Percentiles rank a stretch among this genome's conserved stretches.
Conservation (phyloP, 2,888 invertebrate genomes). For the Osmoderma eremita region DNA sequence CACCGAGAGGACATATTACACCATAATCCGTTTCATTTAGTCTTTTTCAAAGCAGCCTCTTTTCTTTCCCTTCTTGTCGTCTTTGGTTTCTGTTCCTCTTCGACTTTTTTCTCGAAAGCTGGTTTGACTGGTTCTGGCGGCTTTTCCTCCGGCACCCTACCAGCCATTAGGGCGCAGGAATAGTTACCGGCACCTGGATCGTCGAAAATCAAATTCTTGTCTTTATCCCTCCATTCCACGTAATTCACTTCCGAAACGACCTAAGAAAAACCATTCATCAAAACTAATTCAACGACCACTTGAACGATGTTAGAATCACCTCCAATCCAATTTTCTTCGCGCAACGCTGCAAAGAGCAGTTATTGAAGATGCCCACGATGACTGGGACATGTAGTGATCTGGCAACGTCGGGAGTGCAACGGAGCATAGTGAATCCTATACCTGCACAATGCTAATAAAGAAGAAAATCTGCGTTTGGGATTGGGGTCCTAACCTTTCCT, state of each 20-base stretch:
- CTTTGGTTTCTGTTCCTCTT: constrained; percentile 32
- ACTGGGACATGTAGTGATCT: constrained; percentile 56
- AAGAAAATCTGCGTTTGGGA: background rate
- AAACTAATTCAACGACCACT: background rate
- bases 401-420: constrained; percentile 55
- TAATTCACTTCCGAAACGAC: constrained; percentile 61
- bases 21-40: no score
- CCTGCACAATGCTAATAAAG: constrained; percentile 46
- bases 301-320: constrained; percentile 44
- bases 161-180: constrained; percentile 61
- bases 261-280: constrained; percentile 44
- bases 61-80: constrained; percentile 45
- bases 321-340: constrained; percentile 57
- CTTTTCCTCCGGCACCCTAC: constrained; percentile 52
- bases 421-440: constrained; percentile 53
- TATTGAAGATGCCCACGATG: constrained; percentile 57
- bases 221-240: constrained; percentile 59
- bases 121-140: constrained; percentile 45
- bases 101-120: constrained; percentile 32
- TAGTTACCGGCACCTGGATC: constrained; percentile 67
- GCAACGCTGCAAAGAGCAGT: constrained; percentile 53
- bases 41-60: constrained; percentile 35
- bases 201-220: constrained; percentile 61
- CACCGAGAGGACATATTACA: no score
- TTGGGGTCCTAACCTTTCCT: constrained; percentile 50